Conservation (phyloP, 2,888 invertebrate genomes). For the Mamestra brassicae region DNA sequence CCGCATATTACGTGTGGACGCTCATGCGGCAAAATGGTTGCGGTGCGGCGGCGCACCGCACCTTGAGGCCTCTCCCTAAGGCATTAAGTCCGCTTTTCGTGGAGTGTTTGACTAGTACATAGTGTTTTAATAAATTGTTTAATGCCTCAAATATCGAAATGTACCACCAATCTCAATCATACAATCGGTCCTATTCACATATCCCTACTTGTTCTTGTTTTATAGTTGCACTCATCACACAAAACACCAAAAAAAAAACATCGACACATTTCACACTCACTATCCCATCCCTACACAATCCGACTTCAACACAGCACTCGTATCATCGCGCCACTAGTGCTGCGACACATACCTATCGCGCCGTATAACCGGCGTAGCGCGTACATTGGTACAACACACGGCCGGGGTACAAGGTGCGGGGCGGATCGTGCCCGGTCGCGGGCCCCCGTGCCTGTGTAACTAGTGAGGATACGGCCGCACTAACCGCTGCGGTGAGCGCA, state of each 20-base stretch:
- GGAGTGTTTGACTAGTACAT: no score
- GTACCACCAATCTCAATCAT: no score
- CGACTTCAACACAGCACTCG: constrained; percentile 34
- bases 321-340: constrained; percentile 57
- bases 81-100: no score
- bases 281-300: constrained; percentile 41
- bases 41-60: no score
- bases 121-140: no score
- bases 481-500: constrained; percentile 78
- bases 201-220: not conserved
- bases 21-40: no score
- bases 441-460: constrained; percentile 53
- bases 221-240: not conserved
- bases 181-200: not conserved
- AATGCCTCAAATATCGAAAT: no score
- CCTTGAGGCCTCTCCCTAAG: no score
- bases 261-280: constrained; percentile 27
- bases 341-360: constrained; percentile 49
- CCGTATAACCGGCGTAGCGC: constrained; percentile 40
- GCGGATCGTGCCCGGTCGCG: constrained; percentile 59
- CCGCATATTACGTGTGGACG: no score
- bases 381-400: constrained; percentile 45
- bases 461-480: constrained; percentile 67
- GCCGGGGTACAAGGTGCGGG: constrained; percentile 44
- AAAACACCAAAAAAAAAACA: not conserved